Evolutionary conservation across 1,140 invertebrate species (phyloP).

Genomic region (Cephus cinctus): DNA sequence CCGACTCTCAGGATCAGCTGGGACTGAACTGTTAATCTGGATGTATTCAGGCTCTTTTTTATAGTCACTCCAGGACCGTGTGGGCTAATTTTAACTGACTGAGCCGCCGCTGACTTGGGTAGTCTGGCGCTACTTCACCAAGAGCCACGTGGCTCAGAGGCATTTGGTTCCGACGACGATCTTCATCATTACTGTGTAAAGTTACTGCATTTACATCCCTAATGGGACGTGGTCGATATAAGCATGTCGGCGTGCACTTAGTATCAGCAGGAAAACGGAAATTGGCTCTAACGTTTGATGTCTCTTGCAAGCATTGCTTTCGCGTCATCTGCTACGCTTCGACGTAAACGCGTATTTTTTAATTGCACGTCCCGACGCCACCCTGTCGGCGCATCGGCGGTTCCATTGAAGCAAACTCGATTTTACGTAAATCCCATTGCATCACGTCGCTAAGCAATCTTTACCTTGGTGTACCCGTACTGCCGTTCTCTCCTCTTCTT

Average conservation of each 20-base stretch:
- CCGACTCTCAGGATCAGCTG: not conserved
- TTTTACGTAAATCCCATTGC: constrained; percentile 30
- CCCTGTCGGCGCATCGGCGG: no score
- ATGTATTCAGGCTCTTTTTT: constrained; percentile 22
- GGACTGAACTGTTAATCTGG: constrained; percentile 28
- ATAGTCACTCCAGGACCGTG: no score
- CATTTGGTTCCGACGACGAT: constrained; percentile 35
- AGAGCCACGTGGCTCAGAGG: constrained; percentile 24
- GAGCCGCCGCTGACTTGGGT: not conserved
- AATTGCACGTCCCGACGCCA: no score
- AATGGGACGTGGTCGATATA: constrained; percentile 44
- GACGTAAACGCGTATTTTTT: no score
- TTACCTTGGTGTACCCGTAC: no score
- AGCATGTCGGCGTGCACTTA: no score
- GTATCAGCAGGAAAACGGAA: no score
- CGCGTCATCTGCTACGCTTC: no score
- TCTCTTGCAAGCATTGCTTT: no score
- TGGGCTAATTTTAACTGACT: constrained; percentile 33
- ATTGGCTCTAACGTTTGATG: no score
- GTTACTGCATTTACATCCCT: constrained; percentile 47
- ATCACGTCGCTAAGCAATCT: constrained; percentile 10
- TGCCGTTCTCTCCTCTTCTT: no score
- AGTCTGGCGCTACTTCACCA: not conserved
- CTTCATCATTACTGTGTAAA: constrained; percentile 40
- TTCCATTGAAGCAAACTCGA: constrained; percentile 33